A percentile compares a stretch with the other conserved stretches of the same genome.
Evolutionary conservation across 2,797 vertebrate genomes (phyloP).

Genomic region (Phalanger gymnotis): DNA sequence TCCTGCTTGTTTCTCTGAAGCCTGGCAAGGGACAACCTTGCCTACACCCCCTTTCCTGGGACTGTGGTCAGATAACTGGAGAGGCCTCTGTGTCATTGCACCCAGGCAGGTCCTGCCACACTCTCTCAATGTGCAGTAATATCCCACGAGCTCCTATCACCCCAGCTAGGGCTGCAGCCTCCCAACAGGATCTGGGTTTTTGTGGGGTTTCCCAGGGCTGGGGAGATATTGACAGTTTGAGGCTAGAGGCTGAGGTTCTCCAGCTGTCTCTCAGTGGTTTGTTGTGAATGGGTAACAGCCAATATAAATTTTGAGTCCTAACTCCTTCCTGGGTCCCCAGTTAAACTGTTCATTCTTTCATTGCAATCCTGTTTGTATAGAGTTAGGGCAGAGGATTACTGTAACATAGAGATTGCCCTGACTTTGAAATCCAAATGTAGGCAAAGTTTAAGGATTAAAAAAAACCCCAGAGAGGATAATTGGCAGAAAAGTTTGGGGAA

Average conservation of each 20-base stretch:
- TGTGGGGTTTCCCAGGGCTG: background rate
- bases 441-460: conserved; percentile 4
- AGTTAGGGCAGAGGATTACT: background rate
- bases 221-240: background rate
- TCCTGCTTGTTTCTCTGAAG: background rate
- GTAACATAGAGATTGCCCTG: background rate
- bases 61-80: background rate
- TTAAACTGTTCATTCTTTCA: background rate
- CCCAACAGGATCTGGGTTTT: background rate
- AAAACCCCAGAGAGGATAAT: conserved; percentile 42
- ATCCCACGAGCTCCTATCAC: background rate
- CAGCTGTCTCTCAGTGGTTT: background rate
- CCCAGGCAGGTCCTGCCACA: background rate
- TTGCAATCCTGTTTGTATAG: background rate
- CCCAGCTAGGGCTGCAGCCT: background rate
- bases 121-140: background rate
- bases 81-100: background rate
- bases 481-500: conserved; percentile 46
- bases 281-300: background rate
- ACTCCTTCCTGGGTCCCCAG: background rate
- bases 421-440: conserved; percentile 21
- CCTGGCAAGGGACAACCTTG: background rate
- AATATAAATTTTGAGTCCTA: background rate
- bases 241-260: background rate
- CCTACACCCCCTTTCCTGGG: background rate